Percentiles rank a stretch among this genome's conserved stretches.
phyloP scores from a whole-genome alignment of 2,797 vertebrate genomes.

The Hapalemur alaotrensis region DNA sequence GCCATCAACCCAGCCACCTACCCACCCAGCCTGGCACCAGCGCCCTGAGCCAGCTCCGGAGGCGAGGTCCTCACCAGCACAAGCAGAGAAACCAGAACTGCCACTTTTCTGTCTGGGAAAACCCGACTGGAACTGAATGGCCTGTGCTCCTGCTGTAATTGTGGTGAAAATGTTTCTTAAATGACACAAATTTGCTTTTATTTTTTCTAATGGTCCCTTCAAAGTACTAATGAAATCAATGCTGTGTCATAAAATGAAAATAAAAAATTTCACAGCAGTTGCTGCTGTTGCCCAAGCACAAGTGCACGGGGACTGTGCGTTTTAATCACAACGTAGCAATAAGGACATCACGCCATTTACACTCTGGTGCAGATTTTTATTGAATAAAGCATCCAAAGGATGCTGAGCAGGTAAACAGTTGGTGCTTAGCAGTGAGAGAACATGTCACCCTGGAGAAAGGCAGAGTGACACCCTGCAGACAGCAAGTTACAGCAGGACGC shows the following conservation, averaged over 20 bases:
- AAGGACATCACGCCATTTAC: not conserved
- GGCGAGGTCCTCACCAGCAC: not conserved
- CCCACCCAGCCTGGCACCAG: not conserved
- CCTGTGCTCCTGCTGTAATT: not conserved
- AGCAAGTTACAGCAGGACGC: not conserved
- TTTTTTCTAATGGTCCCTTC: slow-evolving; percentile 3
- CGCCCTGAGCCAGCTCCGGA: not conserved
- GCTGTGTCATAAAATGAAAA: not conserved
- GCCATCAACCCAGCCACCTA: not conserved
- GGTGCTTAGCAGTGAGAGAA: slow-evolving; percentile 38
- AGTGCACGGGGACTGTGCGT: not conserved
- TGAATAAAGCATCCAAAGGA: slow-evolving; percentile 36
- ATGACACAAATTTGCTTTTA: not conserved
- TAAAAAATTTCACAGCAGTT: not conserved
- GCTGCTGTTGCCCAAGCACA: not conserved
- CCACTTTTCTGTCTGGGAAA: not conserved
- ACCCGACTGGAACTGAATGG: rapidly evolving
- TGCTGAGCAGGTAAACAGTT: slow-evolving; percentile 43
- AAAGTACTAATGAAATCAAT: not conserved
- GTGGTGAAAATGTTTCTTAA: not conserved
- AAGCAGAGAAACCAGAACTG: not conserved
- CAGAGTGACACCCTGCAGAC: slow-evolving; percentile 24
- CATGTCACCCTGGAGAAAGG: not conserved
- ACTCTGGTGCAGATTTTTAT: slow-evolving; percentile 46
- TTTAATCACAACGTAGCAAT: not conserved